These are phyloP conservation scores for Oenanthe oenanthe DNA, from an alignment of 2,113 vertebrate species.

Conservation along the genomic window DNA sequence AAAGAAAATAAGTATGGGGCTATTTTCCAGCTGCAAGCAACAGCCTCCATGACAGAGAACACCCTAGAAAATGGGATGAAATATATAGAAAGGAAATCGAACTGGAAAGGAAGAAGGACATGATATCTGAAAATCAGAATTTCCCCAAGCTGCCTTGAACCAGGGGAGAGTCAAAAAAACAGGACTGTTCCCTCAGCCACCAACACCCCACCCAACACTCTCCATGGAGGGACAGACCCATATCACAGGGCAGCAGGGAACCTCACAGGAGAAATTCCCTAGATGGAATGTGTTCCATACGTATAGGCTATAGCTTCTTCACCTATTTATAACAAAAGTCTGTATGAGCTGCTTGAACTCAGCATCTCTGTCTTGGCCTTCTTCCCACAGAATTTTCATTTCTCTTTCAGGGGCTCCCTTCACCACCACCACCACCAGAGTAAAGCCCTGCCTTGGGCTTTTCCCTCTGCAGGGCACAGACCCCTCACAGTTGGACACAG, in stretches of 20 bases:
- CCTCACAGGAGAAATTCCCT: not conserved
- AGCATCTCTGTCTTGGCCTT: not conserved
- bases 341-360: not conserved
- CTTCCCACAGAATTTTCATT: not conserved
- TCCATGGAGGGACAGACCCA: not conserved
- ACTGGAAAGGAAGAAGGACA: not conserved
- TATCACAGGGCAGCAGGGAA: not conserved
- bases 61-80: not conserved
- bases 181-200: not conserved
- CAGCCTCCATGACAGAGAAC: not conserved
- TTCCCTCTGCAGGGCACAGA: not conserved
- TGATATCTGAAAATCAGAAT: not conserved
- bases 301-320: not conserved
- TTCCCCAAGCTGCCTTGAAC: not conserved
- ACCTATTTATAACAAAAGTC: not conserved
- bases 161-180: not conserved
- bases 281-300: not conserved
- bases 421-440: not conserved
- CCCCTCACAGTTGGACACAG: not conserved
- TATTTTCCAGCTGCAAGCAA: not conserved
- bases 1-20: not conserved
- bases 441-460: not conserved
- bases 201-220: not conserved
- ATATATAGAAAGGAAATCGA: fast-evolving
- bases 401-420: not conserved